phyloP scores from a whole-genome alignment of 2,797 vertebrate genomes.

The Anguilla obscura region DNA sequence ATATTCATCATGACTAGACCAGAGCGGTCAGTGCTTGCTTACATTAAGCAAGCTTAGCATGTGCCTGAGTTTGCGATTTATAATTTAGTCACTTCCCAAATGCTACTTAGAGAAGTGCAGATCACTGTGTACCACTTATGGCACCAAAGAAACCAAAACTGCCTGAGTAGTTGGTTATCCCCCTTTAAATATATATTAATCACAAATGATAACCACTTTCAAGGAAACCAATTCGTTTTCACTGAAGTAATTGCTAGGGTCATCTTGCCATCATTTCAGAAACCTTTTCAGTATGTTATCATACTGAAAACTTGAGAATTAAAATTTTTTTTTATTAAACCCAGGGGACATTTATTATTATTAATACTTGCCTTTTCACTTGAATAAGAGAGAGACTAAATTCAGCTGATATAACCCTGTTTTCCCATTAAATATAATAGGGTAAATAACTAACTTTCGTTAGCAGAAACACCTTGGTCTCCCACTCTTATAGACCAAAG shows the following conservation, averaged over 20 bases:
- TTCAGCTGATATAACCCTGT: background rate
- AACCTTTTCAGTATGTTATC: background rate
- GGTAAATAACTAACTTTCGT: background rate
- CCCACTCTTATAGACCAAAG: background rate
- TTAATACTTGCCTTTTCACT: background rate
- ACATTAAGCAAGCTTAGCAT: background rate
- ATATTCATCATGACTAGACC: slow-evolving; percentile 10
- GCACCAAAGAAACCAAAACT: too few relatives aligned
- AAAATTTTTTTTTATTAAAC: background rate
- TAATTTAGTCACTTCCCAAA: background rate
- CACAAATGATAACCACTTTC: background rate
- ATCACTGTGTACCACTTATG: background rate
- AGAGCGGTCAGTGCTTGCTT: background rate
- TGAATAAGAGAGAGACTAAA: background rate
- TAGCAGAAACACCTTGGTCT: background rate
- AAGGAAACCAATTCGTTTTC: background rate
- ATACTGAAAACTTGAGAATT: background rate
- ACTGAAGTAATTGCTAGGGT: background rate
- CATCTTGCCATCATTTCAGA: background rate
- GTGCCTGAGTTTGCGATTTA: background rate
- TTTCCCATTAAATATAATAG: background rate
- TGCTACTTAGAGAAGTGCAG: background rate
- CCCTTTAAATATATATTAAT: background rate
- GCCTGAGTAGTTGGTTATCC: too few relatives aligned
- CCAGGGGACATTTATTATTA: background rate